phyloP scores from a whole-genome alignment of 1,140 invertebrate species.

The Drosophila aff. region DNA sequence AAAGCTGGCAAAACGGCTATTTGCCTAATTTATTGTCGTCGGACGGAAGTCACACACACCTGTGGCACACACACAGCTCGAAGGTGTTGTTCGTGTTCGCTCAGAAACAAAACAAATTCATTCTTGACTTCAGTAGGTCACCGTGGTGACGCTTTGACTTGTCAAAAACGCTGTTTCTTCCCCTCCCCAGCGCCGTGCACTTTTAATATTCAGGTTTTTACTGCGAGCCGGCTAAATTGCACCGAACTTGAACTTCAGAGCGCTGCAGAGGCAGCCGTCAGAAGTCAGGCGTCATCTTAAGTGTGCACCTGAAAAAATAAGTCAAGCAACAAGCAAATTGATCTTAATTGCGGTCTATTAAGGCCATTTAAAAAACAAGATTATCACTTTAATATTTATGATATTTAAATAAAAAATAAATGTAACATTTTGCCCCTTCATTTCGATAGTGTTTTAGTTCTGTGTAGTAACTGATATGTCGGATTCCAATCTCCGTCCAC shows the following conservation, averaged over 20 bases:
- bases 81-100: constrained; percentile 52
- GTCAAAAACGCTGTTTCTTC: constrained; percentile 23
- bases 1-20: constrained; percentile 43
- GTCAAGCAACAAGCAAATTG: background rate
- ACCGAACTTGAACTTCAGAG: constrained; percentile 82
- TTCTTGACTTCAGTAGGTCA: constrained; percentile 82
- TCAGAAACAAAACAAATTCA: constrained; percentile 72
- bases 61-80: constrained; percentile 15
- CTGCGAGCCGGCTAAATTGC: constrained; percentile 62
- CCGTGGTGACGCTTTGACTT: constrained; percentile 24
- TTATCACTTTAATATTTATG: background rate
- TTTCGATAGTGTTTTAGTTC: background rate
- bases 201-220: constrained; percentile 57
- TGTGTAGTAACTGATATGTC: constrained; percentile 48
- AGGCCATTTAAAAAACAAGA: background rate
- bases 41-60: constrained; percentile 71
- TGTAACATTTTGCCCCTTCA: background rate
- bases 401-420: background rate
- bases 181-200: constrained; percentile 29
- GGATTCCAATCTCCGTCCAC: constrained; percentile 12
- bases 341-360: background rate
- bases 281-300: constrained; percentile 21
- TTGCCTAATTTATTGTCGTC: constrained; percentile 80
- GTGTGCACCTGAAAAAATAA: background rate
- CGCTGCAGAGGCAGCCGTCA: constrained; percentile 60